Evolutionary conservation across 2,113 vertebrate genomes (phyloP), one percentile per base, ranked within the genome.

Genomic region (Scytalopus superciliaris): DNA sequence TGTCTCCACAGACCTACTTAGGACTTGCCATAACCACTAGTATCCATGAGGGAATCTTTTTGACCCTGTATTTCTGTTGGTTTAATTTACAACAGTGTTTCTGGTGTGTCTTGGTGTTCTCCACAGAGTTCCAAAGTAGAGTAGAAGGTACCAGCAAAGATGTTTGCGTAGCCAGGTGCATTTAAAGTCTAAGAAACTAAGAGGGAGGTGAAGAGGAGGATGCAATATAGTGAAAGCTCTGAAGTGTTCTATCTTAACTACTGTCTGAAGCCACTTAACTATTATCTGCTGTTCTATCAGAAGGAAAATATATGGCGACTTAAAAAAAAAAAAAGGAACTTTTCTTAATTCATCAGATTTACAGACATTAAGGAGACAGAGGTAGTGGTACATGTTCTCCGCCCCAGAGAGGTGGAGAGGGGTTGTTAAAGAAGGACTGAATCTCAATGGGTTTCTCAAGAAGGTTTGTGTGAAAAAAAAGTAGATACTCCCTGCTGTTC

Each of bases 91-190:
- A 44, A 30, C 9, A 6, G 24, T 7, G 22, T 47, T 93, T 52
- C 33, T 42, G 10, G 1, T 50, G 15, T 53, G 13, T n/a, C 9
- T 6, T 40, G 6, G 10, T n/a, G 4, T 16, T 42, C 37, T 67
- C 12, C n/a, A 25, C 2, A 37, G 40, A 56, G 8, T 12, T 23
- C 23, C 8, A 59, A 18, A 3, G 30, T 2, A 9, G 10, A 74
- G 24, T 5, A 72, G 15, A 87, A 85, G 55, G 8, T 4, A 23
- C 6, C 35, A 73, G 22, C 8, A 52, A 56, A 90, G 9, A 8
- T 22, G 3, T 44, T n/a, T 39, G 10, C 35, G 52, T 8, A 83
- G 15, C 10, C 4, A 1, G 0, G 0, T 67, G 25, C 3, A 10
- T 8, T 47, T 39, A 52, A 57, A 63, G 6, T 7, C 4, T 2